phyloP scores from a whole-genome alignment of 2,888 invertebrate species.

The Polymixis flavicincta region DNA sequence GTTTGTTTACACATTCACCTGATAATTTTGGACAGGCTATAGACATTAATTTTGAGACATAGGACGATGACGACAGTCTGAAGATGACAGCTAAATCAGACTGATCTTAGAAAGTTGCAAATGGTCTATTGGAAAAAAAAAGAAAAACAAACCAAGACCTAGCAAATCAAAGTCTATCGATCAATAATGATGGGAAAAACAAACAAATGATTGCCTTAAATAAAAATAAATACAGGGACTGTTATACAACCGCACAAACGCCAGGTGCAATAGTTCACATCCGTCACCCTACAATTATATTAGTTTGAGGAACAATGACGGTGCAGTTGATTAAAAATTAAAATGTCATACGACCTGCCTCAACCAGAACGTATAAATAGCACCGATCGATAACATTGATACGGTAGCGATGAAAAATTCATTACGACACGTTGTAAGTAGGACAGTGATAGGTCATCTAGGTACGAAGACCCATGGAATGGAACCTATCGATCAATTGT shows the following conservation, averaged over 20 bases:
- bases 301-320: constrained; percentile 19
- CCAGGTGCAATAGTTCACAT: constrained; percentile 47
- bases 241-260: constrained; percentile 5
- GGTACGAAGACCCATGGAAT: constrained; percentile 33
- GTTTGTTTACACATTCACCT: neutral
- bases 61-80: neutral
- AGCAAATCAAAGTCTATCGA: neutral
- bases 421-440: constrained; percentile 40
- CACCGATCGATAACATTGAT: constrained; percentile 48
- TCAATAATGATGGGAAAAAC: neutral
- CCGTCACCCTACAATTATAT: constrained; percentile 46
- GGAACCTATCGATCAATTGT: constrained; percentile 45
- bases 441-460: constrained; percentile 46
- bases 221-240: constrained; percentile 19
- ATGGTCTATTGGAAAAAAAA: neutral
- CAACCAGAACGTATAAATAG: constrained; percentile 39
- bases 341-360: constrained; percentile 54
- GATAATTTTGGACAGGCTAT: neutral
- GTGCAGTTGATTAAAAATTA: constrained; percentile 40
- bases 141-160: neutral
- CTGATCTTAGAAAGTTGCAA: neutral
- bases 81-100: neutral
- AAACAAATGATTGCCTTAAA: constrained; percentile 6
- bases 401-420: constrained; percentile 58
- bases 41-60: neutral